A percentile compares a stretch with the other conserved stretches of the same genome.
phyloP scores from a whole-genome alignment of 2,113 vertebrate species.

The Ciconia stormi region DNA sequence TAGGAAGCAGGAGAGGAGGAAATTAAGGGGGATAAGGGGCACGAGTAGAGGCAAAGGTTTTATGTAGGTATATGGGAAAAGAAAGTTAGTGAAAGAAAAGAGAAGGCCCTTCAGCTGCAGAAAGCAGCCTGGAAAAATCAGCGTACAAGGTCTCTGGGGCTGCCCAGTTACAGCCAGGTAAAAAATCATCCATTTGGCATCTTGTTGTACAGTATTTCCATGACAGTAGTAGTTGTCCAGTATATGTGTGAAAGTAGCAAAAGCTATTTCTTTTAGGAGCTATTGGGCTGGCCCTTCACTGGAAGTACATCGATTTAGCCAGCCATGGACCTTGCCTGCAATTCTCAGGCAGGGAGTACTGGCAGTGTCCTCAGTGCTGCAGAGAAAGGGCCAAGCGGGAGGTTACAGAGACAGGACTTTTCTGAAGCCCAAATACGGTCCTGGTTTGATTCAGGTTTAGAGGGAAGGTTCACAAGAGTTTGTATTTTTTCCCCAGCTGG shows the following conservation, averaged over 20 bases:
- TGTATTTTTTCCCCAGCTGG: slow-evolving; percentile 13
- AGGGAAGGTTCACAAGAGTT: background rate
- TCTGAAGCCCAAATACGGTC: background rate
- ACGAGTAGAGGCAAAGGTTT: background rate
- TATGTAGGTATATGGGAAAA: background rate
- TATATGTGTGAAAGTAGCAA: background rate
- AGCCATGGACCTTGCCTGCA: background rate
- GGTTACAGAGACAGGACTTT: background rate
- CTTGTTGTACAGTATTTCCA: background rate
- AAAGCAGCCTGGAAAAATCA: background rate
- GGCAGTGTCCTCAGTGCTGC: background rate
- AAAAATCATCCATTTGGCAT: background rate
- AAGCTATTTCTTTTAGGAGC: background rate
- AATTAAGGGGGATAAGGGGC: background rate
- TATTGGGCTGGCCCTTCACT: background rate
- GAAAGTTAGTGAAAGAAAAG: background rate
- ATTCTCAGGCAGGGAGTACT: background rate
- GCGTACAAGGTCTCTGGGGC: background rate
- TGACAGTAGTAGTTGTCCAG: background rate
- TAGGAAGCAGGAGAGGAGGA: background rate
- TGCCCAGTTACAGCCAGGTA: background rate
- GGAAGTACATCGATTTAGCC: background rate
- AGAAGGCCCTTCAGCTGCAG: background rate
- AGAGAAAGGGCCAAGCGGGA: background rate
- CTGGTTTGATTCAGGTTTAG: background rate